Conservation (phyloP, 2,888 invertebrate species). For the Polydesmus complanatus region DNA sequence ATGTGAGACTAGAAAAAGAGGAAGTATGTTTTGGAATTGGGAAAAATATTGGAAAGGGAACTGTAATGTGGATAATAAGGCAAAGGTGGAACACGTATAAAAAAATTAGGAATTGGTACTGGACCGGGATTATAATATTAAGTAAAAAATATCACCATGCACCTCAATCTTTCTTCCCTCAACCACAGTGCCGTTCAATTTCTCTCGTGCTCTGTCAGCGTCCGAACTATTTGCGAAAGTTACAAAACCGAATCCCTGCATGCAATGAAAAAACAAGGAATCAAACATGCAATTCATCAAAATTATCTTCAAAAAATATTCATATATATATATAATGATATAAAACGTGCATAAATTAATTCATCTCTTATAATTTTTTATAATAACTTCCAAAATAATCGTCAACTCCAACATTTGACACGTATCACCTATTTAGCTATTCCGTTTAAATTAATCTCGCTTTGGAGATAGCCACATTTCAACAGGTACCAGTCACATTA, state of each 20-base stretch:
- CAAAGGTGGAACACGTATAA: no score
- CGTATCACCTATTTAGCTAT: not conserved
- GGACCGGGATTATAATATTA: no score
- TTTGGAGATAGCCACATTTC: not conserved
- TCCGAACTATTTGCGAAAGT: constrained; percentile 99
- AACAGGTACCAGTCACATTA: constrained; percentile 12
- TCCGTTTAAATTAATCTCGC: not conserved
- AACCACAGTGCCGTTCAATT: constrained; percentile 99
- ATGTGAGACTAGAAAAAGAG: no score
- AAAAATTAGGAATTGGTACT: not conserved
- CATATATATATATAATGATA: not conserved
- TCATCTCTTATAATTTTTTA: not conserved
- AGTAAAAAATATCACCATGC: constrained; percentile 26
- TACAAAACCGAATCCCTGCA: constrained; percentile 99
- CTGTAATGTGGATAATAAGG: no score
- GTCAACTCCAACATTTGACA: not conserved
- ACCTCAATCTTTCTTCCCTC: constrained; percentile 99
- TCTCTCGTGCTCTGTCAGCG: constrained; percentile 99
- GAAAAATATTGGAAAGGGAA: no score
- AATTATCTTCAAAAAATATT: constrained; percentile 19
- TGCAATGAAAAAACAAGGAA: constrained; percentile 63
- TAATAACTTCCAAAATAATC: not conserved
- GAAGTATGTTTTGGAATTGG: no score
- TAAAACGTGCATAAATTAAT: not conserved
- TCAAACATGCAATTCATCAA: constrained; percentile 71